A percentile compares a stretch with the other conserved stretches of the same genome.
Evolutionary conservation across 2,888 invertebrate species (phyloP).

Genomic region (Temnothorax ravouxi): DNA sequence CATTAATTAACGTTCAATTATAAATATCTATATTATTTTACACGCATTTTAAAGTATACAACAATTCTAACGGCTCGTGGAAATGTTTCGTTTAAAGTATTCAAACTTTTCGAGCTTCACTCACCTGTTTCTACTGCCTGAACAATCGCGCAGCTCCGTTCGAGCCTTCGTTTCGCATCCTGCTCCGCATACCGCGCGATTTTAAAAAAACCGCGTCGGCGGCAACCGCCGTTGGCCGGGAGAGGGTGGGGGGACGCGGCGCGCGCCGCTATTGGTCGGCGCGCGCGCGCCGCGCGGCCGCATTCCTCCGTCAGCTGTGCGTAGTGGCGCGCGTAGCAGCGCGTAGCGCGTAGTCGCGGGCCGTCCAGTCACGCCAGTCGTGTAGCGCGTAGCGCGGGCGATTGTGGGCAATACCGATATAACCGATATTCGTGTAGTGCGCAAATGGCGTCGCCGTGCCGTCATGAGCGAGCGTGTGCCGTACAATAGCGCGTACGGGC

Average conservation of each 20-base stretch:
- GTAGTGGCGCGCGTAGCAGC: slow-evolving; percentile 19
- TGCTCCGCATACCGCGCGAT: too few species aligned
- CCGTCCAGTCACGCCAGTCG: slow-evolving; percentile 87
- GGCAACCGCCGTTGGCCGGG: neutral
- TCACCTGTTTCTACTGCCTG: too few species aligned
- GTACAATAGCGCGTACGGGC: slow-evolving; percentile 79
- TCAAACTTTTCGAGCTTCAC: too few species aligned
- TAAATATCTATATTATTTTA: too few species aligned
- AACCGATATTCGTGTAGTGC: slow-evolving; percentile 52
- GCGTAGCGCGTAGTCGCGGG: too few species aligned
- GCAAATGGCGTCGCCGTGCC: slow-evolving; percentile 82
- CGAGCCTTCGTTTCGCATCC: too few species aligned
- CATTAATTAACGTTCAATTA: too few species aligned
- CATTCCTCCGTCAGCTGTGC: slow-evolving; percentile 65
- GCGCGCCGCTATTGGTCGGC: slow-evolving; percentile 1
- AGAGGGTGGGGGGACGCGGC: neutral
- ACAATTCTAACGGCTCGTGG: too few species aligned
- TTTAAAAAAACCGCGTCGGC: slow-evolving; percentile 8
- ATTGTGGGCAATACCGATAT: slow-evolving; percentile 60
- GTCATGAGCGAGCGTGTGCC: slow-evolving; percentile 78
- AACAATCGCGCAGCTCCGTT: too few species aligned
- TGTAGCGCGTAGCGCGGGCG: slow-evolving; percentile 62
- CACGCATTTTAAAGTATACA: too few species aligned
- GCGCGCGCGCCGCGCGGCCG: neutral
- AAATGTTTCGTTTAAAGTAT: too few species aligned